Evolutionary conservation across 2,113 vertebrate genomes (phyloP), one percentile per base, ranked within the genome.

Genomic region (Potamarius usumacintae): DNA sequence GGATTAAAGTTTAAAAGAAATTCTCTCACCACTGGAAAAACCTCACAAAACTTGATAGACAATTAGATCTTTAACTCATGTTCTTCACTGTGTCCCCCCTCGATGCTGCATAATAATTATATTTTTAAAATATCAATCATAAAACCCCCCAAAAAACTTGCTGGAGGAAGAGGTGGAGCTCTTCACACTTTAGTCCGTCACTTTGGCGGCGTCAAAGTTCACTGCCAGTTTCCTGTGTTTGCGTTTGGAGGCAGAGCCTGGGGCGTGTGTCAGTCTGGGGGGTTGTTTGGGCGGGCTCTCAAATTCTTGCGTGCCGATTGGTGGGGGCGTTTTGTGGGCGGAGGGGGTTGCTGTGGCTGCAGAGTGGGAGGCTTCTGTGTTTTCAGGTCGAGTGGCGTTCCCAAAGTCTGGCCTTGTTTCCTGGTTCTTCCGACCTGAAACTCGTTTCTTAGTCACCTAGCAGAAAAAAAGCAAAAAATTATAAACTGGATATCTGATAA

Each of bases 401-500:
- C 95, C 95, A 88, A 95, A 94, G 84, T 97, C 96, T 52, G 27
- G 83, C 88, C 95, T 96, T 67, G 92, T 89, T 42, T 98, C 97
- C 88, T 94, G 93, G 89, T 93, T 96, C 93, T 96, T 98, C 93
- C 96, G 97, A 92, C 93, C 96, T 88, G 97, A 96, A 87, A 95
- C 96, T 57, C 97, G 96, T 93, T 99, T 98, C 93, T 99, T 99
- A n/a, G 97, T 99, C 92, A 99, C 98, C 98, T 99, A 94, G 67
- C 5, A 52, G 50, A 53, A 55, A 42, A 84, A 10, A 62, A 9
- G 20, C 22, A 83, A 4, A 0, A 55, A 22, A 52, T 42, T 18
- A 52, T 9, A 34, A 30, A 22, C 4, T 6, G 48, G 48, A 52
- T 22, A 74, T 42, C 34, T 9, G 18, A 48, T 22, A 4, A 20